These are phyloP conservation scores for Pyrrhura leucotis DNA, from an alignment of 2,797 vertebrate species.

Conservation along the genomic window DNA sequence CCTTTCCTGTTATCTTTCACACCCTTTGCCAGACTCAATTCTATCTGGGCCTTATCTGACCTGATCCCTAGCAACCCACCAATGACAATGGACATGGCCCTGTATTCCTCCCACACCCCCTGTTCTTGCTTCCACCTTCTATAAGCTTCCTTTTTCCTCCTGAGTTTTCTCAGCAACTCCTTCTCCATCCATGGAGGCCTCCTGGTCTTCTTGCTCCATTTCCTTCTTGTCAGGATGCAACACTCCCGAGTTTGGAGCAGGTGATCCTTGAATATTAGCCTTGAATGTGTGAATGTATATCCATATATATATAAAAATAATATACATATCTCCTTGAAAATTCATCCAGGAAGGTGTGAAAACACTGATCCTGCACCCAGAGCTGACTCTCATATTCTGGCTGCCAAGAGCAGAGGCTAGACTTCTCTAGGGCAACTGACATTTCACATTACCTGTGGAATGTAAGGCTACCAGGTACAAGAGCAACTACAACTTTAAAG, in stretches of 20 bases:
- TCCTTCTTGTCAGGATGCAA: neutral
- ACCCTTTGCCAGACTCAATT: neutral
- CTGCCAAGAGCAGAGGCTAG: neutral
- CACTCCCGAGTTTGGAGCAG: neutral
- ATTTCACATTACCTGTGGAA: neutral
- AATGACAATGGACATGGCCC: neutral
- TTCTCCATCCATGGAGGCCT: neutral
- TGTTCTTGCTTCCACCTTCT: neutral
- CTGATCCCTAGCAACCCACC: neutral
- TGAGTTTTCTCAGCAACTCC: neutral
- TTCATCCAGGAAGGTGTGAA: neutral
- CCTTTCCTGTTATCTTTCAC: neutral
- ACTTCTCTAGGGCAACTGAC: neutral
- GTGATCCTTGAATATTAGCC: neutral
- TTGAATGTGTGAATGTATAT: neutral
- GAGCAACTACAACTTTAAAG: neutral
- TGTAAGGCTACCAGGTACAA: neutral
- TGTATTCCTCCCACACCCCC: neutral
- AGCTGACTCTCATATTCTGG: neutral
- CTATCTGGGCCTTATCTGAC: neutral
- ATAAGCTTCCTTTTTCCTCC: neutral
- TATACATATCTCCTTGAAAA: neutral
- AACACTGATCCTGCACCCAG: neutral
- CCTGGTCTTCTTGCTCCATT: neutral
- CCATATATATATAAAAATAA: neutral